These are phyloP conservation scores for Drosophila paucipuncta DNA, from an alignment of 2,888 invertebrate genomes.

Conservation along the genomic window DNA sequence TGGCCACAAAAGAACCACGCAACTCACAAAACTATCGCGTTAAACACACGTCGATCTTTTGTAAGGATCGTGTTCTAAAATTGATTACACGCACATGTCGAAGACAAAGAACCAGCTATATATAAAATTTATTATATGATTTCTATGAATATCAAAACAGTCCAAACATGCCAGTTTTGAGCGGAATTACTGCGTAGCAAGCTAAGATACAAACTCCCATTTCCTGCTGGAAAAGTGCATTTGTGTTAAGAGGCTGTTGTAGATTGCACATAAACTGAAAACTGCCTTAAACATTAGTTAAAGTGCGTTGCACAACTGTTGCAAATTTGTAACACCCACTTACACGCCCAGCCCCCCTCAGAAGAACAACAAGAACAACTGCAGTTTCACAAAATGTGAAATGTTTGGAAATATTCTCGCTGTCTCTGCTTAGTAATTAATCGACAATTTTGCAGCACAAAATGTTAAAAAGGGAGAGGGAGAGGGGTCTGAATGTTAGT, in stretches of 20 bases:
- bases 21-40: slow-evolving; percentile 61
- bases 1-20: slow-evolving; percentile 14
- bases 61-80: slow-evolving; percentile 66
- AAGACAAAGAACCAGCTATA: slow-evolving; percentile 35
- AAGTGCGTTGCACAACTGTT: slow-evolving; percentile 72
- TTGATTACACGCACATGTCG: slow-evolving; percentile 62
- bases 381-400: slow-evolving; percentile 46
- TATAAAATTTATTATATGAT: slow-evolving; percentile 65
- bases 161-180: slow-evolving; percentile 2
- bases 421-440: slow-evolving; percentile 63
- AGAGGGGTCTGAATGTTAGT: not conserved
- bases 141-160: slow-evolving; percentile 64
- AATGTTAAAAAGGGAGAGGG: not conserved
- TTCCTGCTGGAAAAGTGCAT: not conserved
- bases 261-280: slow-evolving; percentile 19
- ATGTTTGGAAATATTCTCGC: slow-evolving; percentile 49
- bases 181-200: not conserved
- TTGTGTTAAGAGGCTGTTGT: not conserved
- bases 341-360: slow-evolving; percentile 9
- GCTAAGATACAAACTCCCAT: not conserved
- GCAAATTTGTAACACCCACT: slow-evolving; percentile 45
- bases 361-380: slow-evolving; percentile 14
- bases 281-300: slow-evolving; percentile 58
- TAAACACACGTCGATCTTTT: slow-evolving; percentile 75
- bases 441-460: slow-evolving; percentile 63